Conservation (phyloP, 2,797 vertebrate genomes). For the Oryzias sinensis region DNA sequence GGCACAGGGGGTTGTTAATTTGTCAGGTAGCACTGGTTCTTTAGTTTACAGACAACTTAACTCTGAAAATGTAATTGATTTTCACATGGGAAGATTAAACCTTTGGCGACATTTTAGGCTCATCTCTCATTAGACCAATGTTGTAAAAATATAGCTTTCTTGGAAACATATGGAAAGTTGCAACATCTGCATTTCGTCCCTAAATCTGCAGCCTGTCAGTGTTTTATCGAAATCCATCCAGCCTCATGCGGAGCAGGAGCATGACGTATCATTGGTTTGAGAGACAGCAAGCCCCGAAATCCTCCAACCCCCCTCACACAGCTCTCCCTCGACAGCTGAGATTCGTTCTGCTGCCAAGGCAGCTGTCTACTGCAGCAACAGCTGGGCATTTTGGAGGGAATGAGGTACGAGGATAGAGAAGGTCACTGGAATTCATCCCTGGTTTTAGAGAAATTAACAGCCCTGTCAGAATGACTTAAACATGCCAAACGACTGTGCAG, state of each 20-base stretch:
- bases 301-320: conserved; percentile 39
- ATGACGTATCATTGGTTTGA: conserved; percentile 40
- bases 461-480: conserved; percentile 61
- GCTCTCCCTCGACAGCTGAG: conserved; percentile 71
- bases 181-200: conserved; percentile 38
- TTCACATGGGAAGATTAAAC: background rate
- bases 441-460: conserved; percentile 64
- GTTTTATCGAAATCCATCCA: conserved; percentile 52
- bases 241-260: conserved; percentile 12
- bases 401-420: conserved; percentile 31
- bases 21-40: no score
- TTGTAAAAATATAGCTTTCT: conserved; percentile 23
- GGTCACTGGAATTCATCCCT: conserved; percentile 41
- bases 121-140: conserved; percentile 27
- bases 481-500: conserved; percentile 26
- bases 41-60: no score
- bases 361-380: conserved; percentile 74
- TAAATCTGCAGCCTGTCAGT: conserved; percentile 61
- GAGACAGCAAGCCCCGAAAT: conserved; percentile 41
- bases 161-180: conserved; percentile 60
- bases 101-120: background rate
- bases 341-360: conserved; percentile 69
- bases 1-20: no score
- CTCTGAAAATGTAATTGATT: no score
- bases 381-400: conserved; percentile 80